phyloP scores from a whole-genome alignment of 2,888 invertebrate genomes.

The Caenorhabditis parvicauda region DNA sequence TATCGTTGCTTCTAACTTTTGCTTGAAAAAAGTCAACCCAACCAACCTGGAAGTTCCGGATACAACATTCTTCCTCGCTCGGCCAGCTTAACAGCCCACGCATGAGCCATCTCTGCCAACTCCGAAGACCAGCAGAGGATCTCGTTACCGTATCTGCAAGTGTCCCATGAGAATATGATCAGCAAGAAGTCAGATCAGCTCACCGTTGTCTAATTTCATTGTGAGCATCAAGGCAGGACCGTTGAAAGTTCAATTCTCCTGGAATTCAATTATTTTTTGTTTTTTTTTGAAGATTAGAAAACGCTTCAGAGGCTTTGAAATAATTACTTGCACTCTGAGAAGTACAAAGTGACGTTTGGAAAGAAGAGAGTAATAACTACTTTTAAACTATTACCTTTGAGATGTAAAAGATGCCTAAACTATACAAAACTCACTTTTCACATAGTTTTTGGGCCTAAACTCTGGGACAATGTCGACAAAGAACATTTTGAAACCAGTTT shows the following conservation, averaged over 20 bases:
- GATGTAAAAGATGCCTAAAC: too few species aligned
- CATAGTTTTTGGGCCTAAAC: too few species aligned
- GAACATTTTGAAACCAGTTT: neutral
- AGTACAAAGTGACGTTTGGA: too few species aligned
- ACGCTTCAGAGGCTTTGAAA: neutral
- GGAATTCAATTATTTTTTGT: conserved; percentile 6
- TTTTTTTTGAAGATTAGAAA: too few species aligned
- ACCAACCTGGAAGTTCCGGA: conserved; percentile 60
- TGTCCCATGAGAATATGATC: conserved; percentile 19
- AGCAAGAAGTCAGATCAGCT: neutral
- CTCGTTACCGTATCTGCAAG: conserved; percentile 46
- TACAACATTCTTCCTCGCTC: conserved; percentile 58
- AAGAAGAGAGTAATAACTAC: neutral
- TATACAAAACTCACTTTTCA: too few species aligned
- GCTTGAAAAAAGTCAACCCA: conserved; percentile 5
- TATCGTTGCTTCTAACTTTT: neutral
- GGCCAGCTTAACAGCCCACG: conserved; percentile 60
- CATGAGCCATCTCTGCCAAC: conserved; percentile 58
- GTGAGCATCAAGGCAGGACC: conserved; percentile 61
- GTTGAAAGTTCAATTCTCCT: conserved; percentile 62
- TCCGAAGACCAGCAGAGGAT: conserved; percentile 57
- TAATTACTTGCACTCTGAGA: too few species aligned
- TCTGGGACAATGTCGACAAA: too few species aligned
- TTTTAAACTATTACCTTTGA: neutral
- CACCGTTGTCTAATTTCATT: conserved; percentile 40